Base-by-base conservation (phyloP, 35 echinoderm and acorn worm species). In the Patiria miniata region DNA sequence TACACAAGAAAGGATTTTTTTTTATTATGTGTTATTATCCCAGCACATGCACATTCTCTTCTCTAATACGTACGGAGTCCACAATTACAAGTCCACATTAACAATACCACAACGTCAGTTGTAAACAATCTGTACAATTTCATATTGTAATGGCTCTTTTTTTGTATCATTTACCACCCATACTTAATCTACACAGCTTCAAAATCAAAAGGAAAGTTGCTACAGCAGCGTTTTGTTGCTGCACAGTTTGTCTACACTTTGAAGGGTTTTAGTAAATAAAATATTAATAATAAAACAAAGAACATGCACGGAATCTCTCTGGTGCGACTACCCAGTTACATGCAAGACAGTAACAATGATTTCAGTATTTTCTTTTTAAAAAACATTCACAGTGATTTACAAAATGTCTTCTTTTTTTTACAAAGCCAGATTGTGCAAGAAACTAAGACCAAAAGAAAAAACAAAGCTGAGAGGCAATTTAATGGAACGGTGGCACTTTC, bases 21-120 rank as follows among this genome's bases (percentile, higher is more conserved):
- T 73, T 73, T 73, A 36, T 28, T 73, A 5, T 69, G 23, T 60
- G 10, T 14, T 73, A 32, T 28, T 26, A 14, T 73, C 65, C 65
- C 65, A 73, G 10, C 65, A 73, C 65, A 73, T 73, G 65, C 65
- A 73, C 26, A 23, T 23, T 73, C 12, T 73, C 7, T 1, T 34
- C 65, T 73, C 65, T 32, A 73, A 1, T 73, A 73, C 34, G 26
- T 73, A 73, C 29, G 34, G 29, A 73, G 65, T 73, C 65, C 19
- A 73, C 65, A 73, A 26, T 73, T 73, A 73, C 65, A 26, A 73
- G 23, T 73, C 29, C 65, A 73, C 65, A 73, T 73, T 73, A 10
- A 73, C 65, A 73, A 73, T 73, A 73, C 26, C 65, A 73, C 26
- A 22, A 73, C 26, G 14, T 73, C 65, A 73, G 65, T 73, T 26